phyloP scores from a whole-genome alignment of 2,888 invertebrate genomes.

The Perizoma affinitatum region DNA sequence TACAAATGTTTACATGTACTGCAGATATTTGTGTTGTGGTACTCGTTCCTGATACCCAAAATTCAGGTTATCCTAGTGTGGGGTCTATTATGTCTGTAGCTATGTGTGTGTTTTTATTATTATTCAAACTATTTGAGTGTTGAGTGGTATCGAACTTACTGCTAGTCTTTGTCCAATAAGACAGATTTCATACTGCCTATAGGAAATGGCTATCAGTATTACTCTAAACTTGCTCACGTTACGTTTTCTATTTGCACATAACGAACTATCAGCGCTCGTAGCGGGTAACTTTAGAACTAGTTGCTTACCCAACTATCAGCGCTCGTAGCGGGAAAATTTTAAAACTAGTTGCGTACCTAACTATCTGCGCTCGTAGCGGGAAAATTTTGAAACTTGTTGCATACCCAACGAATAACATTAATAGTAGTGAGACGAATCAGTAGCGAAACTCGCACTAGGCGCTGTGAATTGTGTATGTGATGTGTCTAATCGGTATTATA shows the following conservation, averaged over 20 bases:
- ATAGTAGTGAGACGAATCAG: slow-evolving; percentile 1
- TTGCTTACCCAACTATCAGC: too few species aligned
- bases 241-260: too few species aligned
- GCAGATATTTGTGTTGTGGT: too few species aligned
- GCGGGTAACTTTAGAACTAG: background rate
- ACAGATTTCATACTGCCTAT: background rate
- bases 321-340: background rate
- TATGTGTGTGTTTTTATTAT: too few species aligned
- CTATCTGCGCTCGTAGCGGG: too few species aligned
- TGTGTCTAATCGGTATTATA: slow-evolving; percentile 7
- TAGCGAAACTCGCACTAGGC: slow-evolving; percentile 5
- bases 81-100: too few species aligned
- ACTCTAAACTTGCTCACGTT: too few species aligned
- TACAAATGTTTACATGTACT: too few species aligned
- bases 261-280: background rate
- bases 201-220: too few species aligned
- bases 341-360: background rate
- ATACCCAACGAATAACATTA: background rate
- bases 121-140: too few species aligned
- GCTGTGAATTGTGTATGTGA: slow-evolving; percentile 24
- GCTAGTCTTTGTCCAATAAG: background rate
- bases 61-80: too few species aligned
- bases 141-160: background rate
- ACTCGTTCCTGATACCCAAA: too few species aligned
- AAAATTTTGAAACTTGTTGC: background rate